These are phyloP conservation scores for Apaloderma vittatum DNA, from an alignment of 2,113 vertebrate species.

Conservation along the genomic window DNA sequence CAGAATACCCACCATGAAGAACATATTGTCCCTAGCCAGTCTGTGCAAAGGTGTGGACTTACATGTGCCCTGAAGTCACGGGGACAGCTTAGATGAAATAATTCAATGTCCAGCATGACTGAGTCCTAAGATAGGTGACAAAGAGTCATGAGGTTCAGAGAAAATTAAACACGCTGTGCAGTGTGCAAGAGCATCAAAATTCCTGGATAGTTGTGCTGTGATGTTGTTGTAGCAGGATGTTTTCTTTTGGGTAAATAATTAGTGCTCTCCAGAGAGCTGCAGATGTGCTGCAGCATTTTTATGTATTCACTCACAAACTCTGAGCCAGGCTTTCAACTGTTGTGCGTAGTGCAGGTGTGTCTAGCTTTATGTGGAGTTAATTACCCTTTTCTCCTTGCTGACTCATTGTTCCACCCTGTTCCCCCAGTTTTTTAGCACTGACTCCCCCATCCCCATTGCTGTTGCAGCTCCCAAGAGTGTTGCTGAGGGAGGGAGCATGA, in stretches of 20 bases:
- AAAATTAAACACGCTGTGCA: background rate
- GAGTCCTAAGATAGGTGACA: background rate
- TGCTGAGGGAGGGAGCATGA: background rate
- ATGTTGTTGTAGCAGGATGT: background rate
- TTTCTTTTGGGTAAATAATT: slow-evolving; percentile 51
- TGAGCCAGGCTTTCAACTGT: background rate
- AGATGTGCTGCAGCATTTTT: background rate
- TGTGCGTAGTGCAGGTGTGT: background rate
- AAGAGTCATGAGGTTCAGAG: background rate
- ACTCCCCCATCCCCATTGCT: background rate
- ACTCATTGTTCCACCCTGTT: background rate
- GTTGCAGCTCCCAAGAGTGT: accelerated
- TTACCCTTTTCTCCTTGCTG: background rate
- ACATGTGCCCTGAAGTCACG: background rate
- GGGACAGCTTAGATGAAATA: background rate
- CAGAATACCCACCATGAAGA: background rate
- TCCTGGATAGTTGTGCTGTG: background rate
- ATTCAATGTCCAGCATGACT: background rate
- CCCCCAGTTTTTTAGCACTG: background rate
- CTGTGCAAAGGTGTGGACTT: background rate
- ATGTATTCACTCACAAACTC: background rate
- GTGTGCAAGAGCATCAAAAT: background rate
- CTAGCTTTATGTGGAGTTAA: background rate
- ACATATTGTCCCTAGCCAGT: background rate
- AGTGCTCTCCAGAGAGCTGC: background rate